Base-by-base conservation (phyloP, 2,113 vertebrate species). In the Syngnathus typhle region DNA sequence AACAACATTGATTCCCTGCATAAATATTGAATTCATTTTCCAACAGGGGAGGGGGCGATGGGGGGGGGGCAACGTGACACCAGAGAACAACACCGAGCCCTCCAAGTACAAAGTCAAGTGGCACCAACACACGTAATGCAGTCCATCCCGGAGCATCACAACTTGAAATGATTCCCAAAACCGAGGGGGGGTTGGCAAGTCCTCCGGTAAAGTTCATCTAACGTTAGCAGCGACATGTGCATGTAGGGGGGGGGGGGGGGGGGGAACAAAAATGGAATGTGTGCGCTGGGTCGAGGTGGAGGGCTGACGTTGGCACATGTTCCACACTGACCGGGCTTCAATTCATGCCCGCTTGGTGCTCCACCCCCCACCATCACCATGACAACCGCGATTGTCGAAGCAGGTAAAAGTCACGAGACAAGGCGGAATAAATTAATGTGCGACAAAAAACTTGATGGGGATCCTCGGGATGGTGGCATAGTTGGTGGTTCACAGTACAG, bases 331-430 rank as follows among this genome's bases (percentile, higher is more conserved):
- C 75, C 18, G 49, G 60, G n/a, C 38, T 62, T 41, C 39, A 16
- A 13, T 65, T 64, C 63, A 75, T 59, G 75, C 27, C 27, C 58
- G 71, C 72, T 79, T 68, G n/a, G 54, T 72, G 49, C 58, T 8
- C 47, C 46, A 55, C 54, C 9, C 41, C 11, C 10, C 41, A 9
- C 41, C 41, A 32, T 73, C 51, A 46, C 47, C 51, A 54, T 6
- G 49, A 62, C 70, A 15, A 70, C 21, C 1, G 67, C 19, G 89
- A 90, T 89, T 88, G 88, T 90, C 85, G 77, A 75, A 85, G 83
- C 85, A 69, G 64, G 73, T 79, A 61, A 70, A 81, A 75, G 77
- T 80, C 15, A 52, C 54, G 56, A 73, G 68, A 76, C 52, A 16
- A 69, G 67, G 64, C 55, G 7, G 63, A 68, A 86, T 82, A 80